phyloP scores from a whole-genome alignment of 2,888 invertebrate genomes.

The Plemyria rubiginata region DNA sequence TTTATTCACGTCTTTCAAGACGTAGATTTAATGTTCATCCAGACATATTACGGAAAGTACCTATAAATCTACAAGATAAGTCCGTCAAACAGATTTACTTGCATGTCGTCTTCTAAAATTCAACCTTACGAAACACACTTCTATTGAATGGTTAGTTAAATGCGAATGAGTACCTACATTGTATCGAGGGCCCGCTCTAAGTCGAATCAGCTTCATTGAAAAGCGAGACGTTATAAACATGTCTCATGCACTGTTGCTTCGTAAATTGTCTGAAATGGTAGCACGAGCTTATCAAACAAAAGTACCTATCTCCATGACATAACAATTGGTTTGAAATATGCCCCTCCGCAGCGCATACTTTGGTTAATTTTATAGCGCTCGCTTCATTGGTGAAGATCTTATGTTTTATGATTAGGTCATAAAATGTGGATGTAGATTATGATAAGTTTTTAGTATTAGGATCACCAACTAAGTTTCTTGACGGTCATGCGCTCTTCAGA shows the following conservation, averaged over 20 bases:
- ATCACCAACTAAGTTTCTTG: background rate
- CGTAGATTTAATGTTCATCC: no score
- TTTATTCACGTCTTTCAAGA: no score
- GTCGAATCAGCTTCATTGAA: conserved; percentile 43
- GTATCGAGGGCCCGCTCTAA: conserved; percentile 1
- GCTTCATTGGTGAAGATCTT: conserved; percentile 23
- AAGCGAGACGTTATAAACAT: conserved; percentile 53
- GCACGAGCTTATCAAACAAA: conserved; percentile 53
- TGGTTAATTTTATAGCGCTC: conserved; percentile 30
- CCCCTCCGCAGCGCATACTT: conserved; percentile 20
- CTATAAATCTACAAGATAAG: no score
- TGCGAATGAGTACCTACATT: background rate
- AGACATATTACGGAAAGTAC: no score
- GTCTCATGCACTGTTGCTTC: conserved; percentile 53
- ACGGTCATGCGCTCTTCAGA: background rate
- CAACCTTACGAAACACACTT: background rate
- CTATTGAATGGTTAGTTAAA: background rate
- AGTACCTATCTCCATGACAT: conserved; percentile 41
- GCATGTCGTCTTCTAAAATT: background rate
- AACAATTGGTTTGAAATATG: conserved; percentile 48
- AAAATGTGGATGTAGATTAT: conserved; percentile 3
- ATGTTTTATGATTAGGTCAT: conserved; percentile 7
- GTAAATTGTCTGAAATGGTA: conserved; percentile 54
- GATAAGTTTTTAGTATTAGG: background rate
- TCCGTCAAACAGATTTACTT: no score